A percentile compares a stretch with the other conserved stretches of the same genome.
These are phyloP conservation scores for Agrochola litura DNA, from an alignment of 2,888 invertebrate species.

Conservation along the genomic window DNA sequence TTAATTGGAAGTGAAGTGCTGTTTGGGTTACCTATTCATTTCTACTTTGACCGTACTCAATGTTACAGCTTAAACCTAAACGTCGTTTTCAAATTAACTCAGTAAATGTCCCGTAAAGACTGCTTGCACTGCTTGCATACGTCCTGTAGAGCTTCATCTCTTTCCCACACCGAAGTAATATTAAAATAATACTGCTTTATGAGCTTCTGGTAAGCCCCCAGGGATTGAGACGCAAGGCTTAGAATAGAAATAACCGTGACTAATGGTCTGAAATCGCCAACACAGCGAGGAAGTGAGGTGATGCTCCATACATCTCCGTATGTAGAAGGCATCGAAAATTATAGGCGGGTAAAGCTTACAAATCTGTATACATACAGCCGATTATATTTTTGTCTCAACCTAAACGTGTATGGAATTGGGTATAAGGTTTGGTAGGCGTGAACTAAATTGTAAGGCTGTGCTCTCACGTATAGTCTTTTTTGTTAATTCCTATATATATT, in stretches of 20 bases:
- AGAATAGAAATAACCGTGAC: neutral
- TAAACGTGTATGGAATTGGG: neutral
- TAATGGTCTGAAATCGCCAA: constrained; percentile 6
- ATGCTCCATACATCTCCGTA: neutral
- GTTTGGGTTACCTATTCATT: neutral
- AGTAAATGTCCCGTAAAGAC: neutral
- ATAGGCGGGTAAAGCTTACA: neutral
- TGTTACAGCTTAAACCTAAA: neutral
- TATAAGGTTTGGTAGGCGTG: neutral
- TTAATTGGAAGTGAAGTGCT: constrained; percentile 13
- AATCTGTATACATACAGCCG: too few species aligned
- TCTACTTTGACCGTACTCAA: neutral
- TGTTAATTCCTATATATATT: neutral
- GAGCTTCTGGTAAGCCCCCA: too few species aligned
- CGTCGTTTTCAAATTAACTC: neutral
- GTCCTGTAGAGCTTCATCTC: too few species aligned
- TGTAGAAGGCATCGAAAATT: neutral
- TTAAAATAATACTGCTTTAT: too few species aligned
- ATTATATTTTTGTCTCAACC: neutral
- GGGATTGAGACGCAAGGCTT: neutral
- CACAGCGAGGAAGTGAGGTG: neutral
- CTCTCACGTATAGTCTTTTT: neutral
- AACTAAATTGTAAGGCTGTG: neutral
- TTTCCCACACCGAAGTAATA: too few species aligned
- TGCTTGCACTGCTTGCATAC: neutral